These are phyloP conservation scores for Pseudochirops corinnae DNA, from an alignment of 2,797 vertebrate species.

Conservation along the genomic window DNA sequence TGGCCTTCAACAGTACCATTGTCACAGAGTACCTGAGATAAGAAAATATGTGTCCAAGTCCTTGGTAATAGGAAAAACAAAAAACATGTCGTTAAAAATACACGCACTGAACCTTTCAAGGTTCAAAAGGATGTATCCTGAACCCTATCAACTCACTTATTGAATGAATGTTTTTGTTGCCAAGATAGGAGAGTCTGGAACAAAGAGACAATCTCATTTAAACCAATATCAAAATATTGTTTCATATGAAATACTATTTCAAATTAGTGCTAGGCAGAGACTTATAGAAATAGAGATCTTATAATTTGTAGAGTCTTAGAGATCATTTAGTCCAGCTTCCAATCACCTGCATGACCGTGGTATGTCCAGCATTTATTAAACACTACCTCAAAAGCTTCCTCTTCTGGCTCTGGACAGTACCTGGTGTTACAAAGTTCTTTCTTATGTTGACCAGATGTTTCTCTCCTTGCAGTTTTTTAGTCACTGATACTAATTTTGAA, in stretches of 20 bases:
- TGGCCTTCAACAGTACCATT: background rate
- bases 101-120: background rate
- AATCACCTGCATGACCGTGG: background rate
- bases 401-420: background rate
- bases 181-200: background rate
- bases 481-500: too few species aligned
- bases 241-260: background rate
- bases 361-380: background rate
- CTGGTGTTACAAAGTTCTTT: background rate
- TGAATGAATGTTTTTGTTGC: background rate
- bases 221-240: background rate
- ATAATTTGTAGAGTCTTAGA: background rate
- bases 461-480: background rate
- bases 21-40: background rate
- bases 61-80: background rate
- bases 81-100: too few species aligned
- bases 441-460: background rate
- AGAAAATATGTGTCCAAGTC: background rate
- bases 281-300: background rate
- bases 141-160: background rate
- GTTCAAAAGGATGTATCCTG: background rate
- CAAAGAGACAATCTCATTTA: background rate
- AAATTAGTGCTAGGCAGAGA: background rate
- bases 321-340: background rate
- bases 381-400: background rate